These are phyloP conservation scores for Potamilus streckersoni DNA, from an alignment of 1,140 invertebrate species.

Conservation along the genomic window DNA sequence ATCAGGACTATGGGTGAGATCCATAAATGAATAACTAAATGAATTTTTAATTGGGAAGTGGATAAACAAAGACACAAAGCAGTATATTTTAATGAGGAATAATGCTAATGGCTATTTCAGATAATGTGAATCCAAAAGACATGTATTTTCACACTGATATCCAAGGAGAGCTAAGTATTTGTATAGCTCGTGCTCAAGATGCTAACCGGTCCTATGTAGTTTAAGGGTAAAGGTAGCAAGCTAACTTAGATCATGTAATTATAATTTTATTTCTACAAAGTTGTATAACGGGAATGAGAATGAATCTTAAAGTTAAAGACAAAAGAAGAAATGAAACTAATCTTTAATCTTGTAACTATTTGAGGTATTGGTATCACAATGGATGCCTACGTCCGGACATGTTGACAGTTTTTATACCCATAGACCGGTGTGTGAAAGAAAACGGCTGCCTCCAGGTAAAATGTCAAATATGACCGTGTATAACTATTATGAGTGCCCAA, in stretches of 20 bases:
- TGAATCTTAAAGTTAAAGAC: background rate
- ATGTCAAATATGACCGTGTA: background rate
- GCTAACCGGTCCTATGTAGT: background rate
- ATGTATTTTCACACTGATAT: too few relatives aligned
- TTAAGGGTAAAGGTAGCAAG: background rate
- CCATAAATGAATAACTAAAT: background rate
- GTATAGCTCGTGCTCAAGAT: too few relatives aligned
- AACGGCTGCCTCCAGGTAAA: conserved; percentile 27
- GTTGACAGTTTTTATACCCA: conserved; percentile 27
- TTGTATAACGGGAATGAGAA: background rate
- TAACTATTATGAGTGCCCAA: too few relatives aligned
- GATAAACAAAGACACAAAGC: background rate
- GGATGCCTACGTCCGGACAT: conserved; percentile 23
- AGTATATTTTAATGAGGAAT: background rate
- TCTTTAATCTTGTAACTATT: background rate
- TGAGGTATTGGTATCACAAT: conserved; percentile 22
- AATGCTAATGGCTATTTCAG: background rate
- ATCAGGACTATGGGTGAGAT: conserved; percentile 26
- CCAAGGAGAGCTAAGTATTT: too few relatives aligned
- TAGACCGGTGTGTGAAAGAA: conserved; percentile 18
- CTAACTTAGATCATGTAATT: background rate
- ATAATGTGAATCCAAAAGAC: background rate
- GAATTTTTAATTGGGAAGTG: background rate
- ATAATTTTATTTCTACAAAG: background rate
- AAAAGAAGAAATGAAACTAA: background rate